Conservation (phyloP, 2,888 invertebrate species). For the Limnephilus lunatus region DNA sequence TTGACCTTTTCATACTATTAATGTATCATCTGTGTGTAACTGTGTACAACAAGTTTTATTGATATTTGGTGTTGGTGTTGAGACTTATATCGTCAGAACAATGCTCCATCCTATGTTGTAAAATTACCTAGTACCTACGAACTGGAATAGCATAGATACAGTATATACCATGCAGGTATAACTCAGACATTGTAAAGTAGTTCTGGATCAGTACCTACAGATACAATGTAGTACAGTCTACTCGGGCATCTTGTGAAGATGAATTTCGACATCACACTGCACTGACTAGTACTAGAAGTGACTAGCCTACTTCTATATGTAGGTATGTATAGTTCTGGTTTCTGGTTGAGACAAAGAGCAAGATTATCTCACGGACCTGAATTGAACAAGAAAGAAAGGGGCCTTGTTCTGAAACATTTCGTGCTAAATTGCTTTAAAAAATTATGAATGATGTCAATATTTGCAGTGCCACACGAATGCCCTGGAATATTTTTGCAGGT, state of each 20-base stretch:
- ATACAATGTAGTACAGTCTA: too few relatives aligned
- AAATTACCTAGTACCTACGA: background rate
- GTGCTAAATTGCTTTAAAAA: background rate
- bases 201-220: too few relatives aligned
- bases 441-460: background rate
- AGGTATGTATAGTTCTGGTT: background rate
- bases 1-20: background rate
- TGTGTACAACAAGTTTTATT: background rate
- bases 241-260: slow-evolving; percentile 17
- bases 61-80: slow-evolving; percentile 9
- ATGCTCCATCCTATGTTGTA: background rate
- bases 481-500: background rate
- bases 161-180: background rate
- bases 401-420: background rate
- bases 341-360: slow-evolving; percentile 12
- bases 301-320: background rate
- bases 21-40: background rate
- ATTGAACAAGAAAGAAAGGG: background rate
- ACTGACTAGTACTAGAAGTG: background rate
- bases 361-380: slow-evolving; percentile 4
- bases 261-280: slow-evolving; percentile 20
- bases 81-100: background rate
- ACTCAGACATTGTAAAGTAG: background rate
- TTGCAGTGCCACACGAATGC: background rate
- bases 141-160: background rate